A percentile compares a stretch with the other conserved stretches of the same genome.
phyloP scores from a whole-genome alignment of 1,140 invertebrate species.

The Heliothis virescens region DNA sequence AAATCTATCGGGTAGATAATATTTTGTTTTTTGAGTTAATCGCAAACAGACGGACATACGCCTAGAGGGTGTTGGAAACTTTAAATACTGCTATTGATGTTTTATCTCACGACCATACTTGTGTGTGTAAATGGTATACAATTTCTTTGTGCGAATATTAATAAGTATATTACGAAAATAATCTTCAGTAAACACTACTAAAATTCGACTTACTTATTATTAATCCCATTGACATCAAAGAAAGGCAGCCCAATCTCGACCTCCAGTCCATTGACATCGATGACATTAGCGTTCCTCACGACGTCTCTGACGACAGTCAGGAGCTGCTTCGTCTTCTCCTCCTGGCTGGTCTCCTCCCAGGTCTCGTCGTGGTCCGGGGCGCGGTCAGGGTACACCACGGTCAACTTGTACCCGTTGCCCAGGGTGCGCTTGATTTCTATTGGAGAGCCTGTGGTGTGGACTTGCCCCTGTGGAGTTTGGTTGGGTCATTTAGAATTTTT shows the following conservation, averaged over 20 bases:
- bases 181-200: too few species aligned
- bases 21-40: too few species aligned
- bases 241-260: slow-evolving; percentile 86
- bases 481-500: slow-evolving; percentile 46
- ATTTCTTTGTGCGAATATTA: too few species aligned
- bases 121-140: too few species aligned
- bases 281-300: slow-evolving; percentile 82
- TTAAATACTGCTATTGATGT: too few species aligned
- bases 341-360: slow-evolving; percentile 60
- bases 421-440: slow-evolving; percentile 92
- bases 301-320: slow-evolving; percentile 77
- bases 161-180: too few species aligned
- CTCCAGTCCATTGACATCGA: slow-evolving; percentile 76
- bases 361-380: slow-evolving; percentile 31
- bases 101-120: too few species aligned
- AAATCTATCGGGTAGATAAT: too few species aligned
- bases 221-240: slow-evolving; percentile 81
- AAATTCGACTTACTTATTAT: slow-evolving; percentile 87
- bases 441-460: slow-evolving; percentile 88
- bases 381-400: slow-evolving; percentile 81
- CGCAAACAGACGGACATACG: too few species aligned
- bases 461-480: slow-evolving; percentile 84
- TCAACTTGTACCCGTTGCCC: slow-evolving; percentile 92
- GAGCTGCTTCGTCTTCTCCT: slow-evolving; percentile 79
- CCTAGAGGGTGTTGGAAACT: too few species aligned